Evolutionary conservation across 2,888 invertebrate genomes (phyloP), one percentile per base, ranked within the genome.

Genomic region (Endotricha flammealis): DNA sequence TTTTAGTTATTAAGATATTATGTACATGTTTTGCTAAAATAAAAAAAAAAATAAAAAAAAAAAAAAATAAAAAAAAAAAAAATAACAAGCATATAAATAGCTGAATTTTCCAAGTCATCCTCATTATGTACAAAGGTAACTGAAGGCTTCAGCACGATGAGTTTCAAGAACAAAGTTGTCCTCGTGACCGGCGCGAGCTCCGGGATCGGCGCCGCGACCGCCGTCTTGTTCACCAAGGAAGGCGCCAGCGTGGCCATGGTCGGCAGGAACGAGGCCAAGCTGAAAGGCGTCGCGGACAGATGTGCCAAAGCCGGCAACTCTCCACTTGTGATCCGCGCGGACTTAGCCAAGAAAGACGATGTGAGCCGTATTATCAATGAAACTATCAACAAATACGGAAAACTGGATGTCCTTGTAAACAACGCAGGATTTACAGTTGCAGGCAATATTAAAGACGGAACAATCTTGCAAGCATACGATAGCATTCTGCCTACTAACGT

Each of bases 181-280:
- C 32, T 74, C 3, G 48, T 74, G 1, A 73, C 69, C 0, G 71
- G 74, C 0, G 59, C 57, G 1, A 69, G 69, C 32, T 62, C 69
- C 0, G 72, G 72, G 6, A 73, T 75, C 7, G 74, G 74, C 2
- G 73, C 69, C 1, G 55, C 53, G 1, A 52, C 59, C 0, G 71
- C 71, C 2, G 41, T 53, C 1, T 29, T 44, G 16, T 72, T 73
- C 20, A 57, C 63, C 6, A 55, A 55, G 29, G 61, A 66, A 46
- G 59, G 62, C 0, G 72, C 74, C 0, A 23, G 48, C 20, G 20
- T 20, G 3, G 20, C n/a, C n/a, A 20, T 20, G 6, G 20, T 20
- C 2, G 20, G n/a, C 20, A 20, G n/a, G 7, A n/a, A 20, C n/a
- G 20, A 7, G 8, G n/a, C 20, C 20, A 20, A 20, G 7, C 7